Percentiles rank a stretch among this genome's conserved stretches.
Conservation (phyloP, 2,888 invertebrate genomes). For the Cremastobaeus sp. region DNA sequence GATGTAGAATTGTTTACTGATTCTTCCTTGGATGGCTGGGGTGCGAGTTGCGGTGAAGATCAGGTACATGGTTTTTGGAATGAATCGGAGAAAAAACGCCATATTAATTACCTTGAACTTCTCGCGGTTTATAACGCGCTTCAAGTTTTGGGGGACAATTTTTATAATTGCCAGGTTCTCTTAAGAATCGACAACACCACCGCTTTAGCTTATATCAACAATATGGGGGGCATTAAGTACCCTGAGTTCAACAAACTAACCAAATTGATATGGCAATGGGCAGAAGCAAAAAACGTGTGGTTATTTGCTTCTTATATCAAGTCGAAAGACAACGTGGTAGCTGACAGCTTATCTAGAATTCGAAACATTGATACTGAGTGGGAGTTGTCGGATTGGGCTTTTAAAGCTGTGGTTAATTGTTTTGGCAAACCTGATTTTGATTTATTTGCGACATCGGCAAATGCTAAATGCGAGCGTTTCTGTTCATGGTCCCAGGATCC, state of each 20-base stretch:
- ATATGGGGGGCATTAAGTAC: conserved; percentile 16
- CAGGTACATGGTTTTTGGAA: neutral
- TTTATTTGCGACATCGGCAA: conserved; percentile 39
- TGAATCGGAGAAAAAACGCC: neutral
- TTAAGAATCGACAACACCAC: neutral
- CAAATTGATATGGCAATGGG: conserved; percentile 6
- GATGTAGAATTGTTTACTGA: neutral
- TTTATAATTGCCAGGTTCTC: neutral
- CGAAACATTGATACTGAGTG: conserved; percentile 50
- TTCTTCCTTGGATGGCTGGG: neutral
- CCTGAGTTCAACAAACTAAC: conserved; percentile 1
- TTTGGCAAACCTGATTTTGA: conserved; percentile 22
- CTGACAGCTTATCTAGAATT: conserved; percentile 42
- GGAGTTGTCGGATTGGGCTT: conserved; percentile 29
- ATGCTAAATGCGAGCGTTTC: conserved; percentile 30
- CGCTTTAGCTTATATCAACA: neutral
- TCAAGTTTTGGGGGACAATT: neutral
- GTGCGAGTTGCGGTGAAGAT: neutral
- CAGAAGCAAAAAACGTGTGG: neutral
- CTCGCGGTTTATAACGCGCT: neutral
- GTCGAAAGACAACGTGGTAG: conserved; percentile 2
- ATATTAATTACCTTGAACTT: neutral
- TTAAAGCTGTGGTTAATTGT: neutral
- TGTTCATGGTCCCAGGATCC: conserved; percentile 29
- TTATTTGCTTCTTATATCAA: neutral